Conservation (phyloP, 2,888 invertebrate species). For the Chymomyza procnemis region DNA sequence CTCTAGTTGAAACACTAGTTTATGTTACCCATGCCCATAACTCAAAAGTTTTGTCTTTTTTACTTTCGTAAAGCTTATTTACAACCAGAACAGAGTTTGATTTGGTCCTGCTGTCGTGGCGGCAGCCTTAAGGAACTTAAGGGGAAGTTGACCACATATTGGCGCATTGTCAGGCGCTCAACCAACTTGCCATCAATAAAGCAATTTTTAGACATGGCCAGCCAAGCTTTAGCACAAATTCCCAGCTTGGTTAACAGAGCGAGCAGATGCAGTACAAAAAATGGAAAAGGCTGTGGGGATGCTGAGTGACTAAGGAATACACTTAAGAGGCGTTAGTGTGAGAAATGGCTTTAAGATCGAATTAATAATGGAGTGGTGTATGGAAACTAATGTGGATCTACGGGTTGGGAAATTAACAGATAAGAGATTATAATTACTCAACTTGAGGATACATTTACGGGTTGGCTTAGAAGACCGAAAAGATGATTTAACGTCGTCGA, state of each 20-base stretch:
- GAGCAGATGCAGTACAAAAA: neutral
- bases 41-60: neutral
- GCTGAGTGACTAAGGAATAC: no score
- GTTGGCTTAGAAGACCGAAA: no score
- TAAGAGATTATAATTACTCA: no score
- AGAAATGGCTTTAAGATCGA: no score
- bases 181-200: slow-evolving; percentile 69
- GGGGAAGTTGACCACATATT: slow-evolving; percentile 67
- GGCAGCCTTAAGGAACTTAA: neutral
- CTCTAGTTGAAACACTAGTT: neutral
- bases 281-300: neutral
- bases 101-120: slow-evolving; percentile 36
- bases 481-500: no score
- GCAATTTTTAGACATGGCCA: slow-evolving; percentile 43
- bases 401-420: no score
- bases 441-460: no score
- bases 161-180: slow-evolving; percentile 67
- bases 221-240: neutral
- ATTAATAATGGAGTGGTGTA: no score
- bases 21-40: neutral
- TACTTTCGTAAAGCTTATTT: neutral
- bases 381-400: no score
- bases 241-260: neutral
- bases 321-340: no score
- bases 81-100: neutral